These are phyloP conservation scores for Thumatha senex DNA, from an alignment of 2,888 invertebrate genomes.

Conservation along the genomic window DNA sequence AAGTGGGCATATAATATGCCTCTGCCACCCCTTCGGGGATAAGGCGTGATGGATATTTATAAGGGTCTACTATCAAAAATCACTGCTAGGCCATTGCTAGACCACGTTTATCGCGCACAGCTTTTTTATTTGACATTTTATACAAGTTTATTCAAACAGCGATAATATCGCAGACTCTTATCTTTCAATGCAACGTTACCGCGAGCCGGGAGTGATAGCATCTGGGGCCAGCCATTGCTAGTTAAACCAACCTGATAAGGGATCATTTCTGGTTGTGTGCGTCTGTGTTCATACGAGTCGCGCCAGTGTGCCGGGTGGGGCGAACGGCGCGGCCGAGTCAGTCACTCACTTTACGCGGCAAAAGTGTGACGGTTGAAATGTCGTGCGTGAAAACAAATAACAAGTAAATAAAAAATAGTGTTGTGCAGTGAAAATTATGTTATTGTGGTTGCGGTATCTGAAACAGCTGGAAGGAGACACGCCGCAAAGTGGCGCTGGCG, in stretches of 20 bases:
- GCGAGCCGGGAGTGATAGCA: constrained; percentile 77
- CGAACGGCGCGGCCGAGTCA: constrained; percentile 64
- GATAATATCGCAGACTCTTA: constrained; percentile 80
- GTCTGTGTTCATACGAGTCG: constrained; percentile 40
- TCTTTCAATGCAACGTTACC: constrained; percentile 84
- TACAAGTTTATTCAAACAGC: constrained; percentile 83
- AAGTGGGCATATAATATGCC: no score
- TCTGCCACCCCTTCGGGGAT: no score
- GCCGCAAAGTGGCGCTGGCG: constrained; percentile 70
- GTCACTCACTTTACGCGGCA: constrained; percentile 80
- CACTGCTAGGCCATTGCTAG: constrained; percentile 65
- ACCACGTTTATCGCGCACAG: constrained; percentile 70
- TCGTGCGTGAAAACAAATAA: constrained; percentile 41
- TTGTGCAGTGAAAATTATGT: constrained; percentile 65
- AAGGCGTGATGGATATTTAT: no score
- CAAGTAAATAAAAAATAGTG: constrained; percentile 41
- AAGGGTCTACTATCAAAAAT: no score
- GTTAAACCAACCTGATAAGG: constrained; percentile 81
- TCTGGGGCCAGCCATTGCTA: constrained; percentile 82
- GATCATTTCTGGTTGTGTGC: constrained; percentile 66
- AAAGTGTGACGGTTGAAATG: constrained; percentile 76
- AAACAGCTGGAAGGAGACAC: constrained; percentile 71
- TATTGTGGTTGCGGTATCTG: constrained; percentile 78
- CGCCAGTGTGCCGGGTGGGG: constrained; percentile 64
- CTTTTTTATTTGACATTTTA: constrained; percentile 83